Conservation (phyloP, 2,888 invertebrate genomes). For the Chalcosyrphus nemorum region DNA sequence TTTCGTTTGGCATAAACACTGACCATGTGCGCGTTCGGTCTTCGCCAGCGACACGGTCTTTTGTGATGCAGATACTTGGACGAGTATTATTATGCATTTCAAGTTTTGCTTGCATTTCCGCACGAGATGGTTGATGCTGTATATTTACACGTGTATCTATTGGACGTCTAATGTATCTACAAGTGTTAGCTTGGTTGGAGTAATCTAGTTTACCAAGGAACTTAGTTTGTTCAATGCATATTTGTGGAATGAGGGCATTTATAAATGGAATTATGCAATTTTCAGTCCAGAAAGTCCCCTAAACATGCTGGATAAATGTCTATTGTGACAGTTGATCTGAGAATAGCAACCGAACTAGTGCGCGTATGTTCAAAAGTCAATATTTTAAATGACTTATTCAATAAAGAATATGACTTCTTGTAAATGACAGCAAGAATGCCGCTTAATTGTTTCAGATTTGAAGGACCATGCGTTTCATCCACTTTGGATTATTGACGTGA, state of each 20-base stretch:
- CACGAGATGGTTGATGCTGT: slow-evolving; percentile 9
- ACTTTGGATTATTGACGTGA: too few species aligned
- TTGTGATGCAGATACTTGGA: not conserved
- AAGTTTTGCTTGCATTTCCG: slow-evolving; percentile 30
- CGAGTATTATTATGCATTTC: not conserved
- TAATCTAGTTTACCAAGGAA: not conserved
- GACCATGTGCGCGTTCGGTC: slow-evolving; percentile 49
- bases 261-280: not conserved
- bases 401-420: too few species aligned
- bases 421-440: too few species aligned
- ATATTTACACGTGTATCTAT: not conserved
- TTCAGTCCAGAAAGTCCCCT: not conserved
- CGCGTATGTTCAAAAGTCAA: too few species aligned
- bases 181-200: not conserved
- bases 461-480: too few species aligned
- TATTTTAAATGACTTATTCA: too few species aligned
- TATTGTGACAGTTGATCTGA: too few species aligned
- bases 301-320: not conserved
- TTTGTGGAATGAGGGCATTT: too few species aligned
- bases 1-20: slow-evolving; percentile 41
- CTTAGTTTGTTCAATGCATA: too few species aligned
- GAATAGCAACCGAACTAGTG: too few species aligned
- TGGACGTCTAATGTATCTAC: not conserved
- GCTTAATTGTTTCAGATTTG: too few species aligned
- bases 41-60: not conserved